Evolutionary conservation across 2,113 vertebrate species (phyloP).

Genomic region (Upupa epops): DNA sequence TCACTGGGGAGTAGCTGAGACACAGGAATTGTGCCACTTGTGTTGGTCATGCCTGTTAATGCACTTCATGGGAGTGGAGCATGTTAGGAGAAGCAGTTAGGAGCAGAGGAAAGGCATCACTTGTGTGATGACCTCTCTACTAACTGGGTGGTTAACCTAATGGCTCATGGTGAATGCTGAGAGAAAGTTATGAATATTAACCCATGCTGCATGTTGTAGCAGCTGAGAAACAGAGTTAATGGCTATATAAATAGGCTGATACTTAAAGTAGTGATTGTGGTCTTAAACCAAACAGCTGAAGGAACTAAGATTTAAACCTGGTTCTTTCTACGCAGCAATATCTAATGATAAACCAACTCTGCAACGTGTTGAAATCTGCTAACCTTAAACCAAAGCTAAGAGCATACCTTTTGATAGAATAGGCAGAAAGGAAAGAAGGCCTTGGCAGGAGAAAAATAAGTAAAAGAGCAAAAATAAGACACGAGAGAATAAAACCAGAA

Average conservation of each 20-base stretch:
- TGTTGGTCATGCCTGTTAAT: accelerated
- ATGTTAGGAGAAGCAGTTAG: neutral
- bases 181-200: neutral
- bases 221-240: neutral
- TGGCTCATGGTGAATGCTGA: neutral
- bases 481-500: conserved; percentile 40
- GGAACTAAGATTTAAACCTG: neutral
- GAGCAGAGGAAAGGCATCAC: neutral
- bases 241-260: neutral
- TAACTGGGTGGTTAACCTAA: neutral
- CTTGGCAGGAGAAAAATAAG: conserved; percentile 39
- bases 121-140: neutral
- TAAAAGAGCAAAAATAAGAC: conserved; percentile 36
- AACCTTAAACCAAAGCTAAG: conserved; percentile 18
- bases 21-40: neutral
- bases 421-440: neutral
- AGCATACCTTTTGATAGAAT: neutral
- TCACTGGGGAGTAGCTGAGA: neutral
- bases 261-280: neutral
- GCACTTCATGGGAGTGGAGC: neutral
- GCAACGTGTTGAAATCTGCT: neutral
- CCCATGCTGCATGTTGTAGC: neutral
- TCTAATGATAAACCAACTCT: neutral
- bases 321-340: neutral
- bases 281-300: neutral